Evolutionary conservation across 2,888 invertebrate species (phyloP).

Genomic region (Drosophila antonietae): DNA sequence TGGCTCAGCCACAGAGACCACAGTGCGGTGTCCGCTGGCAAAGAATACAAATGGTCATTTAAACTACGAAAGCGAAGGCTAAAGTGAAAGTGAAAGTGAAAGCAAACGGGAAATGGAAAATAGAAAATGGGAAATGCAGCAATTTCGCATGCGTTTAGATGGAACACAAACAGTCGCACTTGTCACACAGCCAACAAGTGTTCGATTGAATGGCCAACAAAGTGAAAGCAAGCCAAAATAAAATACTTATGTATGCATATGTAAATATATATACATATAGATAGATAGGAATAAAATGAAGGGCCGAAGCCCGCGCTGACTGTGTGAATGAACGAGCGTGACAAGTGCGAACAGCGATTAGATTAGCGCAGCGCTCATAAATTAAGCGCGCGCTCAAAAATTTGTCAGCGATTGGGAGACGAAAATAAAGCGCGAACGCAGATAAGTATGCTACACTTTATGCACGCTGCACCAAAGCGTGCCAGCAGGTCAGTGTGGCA

Average conservation of each 20-base stretch:
- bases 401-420: constrained; percentile 5
- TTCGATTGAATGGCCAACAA: constrained; percentile 6
- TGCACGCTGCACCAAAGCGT: not conserved
- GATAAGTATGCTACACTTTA: constrained; percentile 42
- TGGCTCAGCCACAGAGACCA: constrained; percentile 11
- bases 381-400: constrained; percentile 19
- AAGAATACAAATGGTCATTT: constrained; percentile 2
- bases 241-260: constrained; percentile 19
- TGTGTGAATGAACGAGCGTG: constrained; percentile 36
- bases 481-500: constrained; percentile 6
- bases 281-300: constrained; percentile 32
- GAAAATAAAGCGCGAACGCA: constrained; percentile 19
- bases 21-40: not conserved
- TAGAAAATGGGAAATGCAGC: constrained; percentile 1
- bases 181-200: constrained; percentile 33
- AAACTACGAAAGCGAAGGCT: not conserved
- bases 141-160: constrained; percentile 33
- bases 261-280: not conserved
- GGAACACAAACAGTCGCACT: constrained; percentile 15
- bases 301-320: not conserved
- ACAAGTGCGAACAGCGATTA: constrained; percentile 48
- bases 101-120: not conserved
- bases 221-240: constrained; percentile 35
- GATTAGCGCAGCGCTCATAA: constrained; percentile 40
- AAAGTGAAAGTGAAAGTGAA: not conserved